Percentiles rank a stretch among this genome's conserved stretches.
These are phyloP conservation scores for Sylvilagus floridanus DNA, from an alignment of 2,797 vertebrate species.

Conservation along the genomic window DNA sequence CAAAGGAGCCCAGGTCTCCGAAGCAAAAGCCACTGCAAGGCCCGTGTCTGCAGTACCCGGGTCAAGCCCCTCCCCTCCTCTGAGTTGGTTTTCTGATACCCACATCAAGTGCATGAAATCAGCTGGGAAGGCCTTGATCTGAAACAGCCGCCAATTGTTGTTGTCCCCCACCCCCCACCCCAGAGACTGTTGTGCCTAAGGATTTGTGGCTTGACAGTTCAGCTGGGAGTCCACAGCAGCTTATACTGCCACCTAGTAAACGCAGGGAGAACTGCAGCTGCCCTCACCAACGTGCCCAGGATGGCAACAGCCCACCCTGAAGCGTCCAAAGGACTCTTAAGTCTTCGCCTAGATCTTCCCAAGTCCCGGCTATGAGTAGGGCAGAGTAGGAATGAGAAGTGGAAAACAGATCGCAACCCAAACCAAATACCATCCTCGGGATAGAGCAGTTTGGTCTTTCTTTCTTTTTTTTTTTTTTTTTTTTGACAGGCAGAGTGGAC, in stretches of 20 bases:
- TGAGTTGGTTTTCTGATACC: neutral
- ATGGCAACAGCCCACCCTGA: neutral
- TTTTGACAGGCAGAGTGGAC: too few species aligned
- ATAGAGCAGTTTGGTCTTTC: neutral
- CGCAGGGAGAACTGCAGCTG: neutral
- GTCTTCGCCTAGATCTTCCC: neutral
- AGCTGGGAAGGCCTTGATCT: neutral
- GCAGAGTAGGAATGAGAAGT: neutral
- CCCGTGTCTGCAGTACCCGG: neutral
- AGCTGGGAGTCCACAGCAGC: too few species aligned
- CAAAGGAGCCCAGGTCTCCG: neutral
- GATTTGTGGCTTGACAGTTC: neutral
- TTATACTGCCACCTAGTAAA: neutral
- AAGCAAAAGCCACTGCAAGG: neutral
- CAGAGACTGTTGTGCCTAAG: too few species aligned
- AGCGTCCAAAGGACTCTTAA: neutral
- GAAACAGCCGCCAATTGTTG: neutral
- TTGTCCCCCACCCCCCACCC: neutral
- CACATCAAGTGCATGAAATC: too few species aligned
- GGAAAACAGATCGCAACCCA: neutral
- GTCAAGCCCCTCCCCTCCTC: neutral
- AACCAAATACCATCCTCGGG: neutral
- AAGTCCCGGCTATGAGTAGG: neutral
- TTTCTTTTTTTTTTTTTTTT: too few species aligned
- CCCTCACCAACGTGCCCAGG: neutral